Percentiles rank a stretch among this genome's conserved stretches.
phyloP scores from a whole-genome alignment of 2,797 vertebrate genomes.

The Ambastaia sidthimunki region DNA sequence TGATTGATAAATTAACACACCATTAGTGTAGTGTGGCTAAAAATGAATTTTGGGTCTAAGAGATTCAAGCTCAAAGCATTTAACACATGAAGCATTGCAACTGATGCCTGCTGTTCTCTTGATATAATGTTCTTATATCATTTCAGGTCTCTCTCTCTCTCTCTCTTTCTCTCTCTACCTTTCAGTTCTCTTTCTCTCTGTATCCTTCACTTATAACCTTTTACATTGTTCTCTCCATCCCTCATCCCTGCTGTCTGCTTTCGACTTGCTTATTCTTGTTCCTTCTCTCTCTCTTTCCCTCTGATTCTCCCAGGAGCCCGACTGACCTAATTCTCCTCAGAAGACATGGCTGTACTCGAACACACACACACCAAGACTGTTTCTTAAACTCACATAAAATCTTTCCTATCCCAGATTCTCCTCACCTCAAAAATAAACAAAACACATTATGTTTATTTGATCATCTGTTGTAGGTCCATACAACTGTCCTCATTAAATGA shows the following conservation, averaged over 20 bases:
- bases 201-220: conserved; percentile 49
- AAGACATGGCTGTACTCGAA: conserved; percentile 50
- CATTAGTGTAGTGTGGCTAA: neutral
- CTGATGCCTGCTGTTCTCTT: conserved; percentile 9
- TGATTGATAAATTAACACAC: neutral
- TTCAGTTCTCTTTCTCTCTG: too few species aligned
- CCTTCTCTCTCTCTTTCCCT: conserved; percentile 35
- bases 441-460: conserved; percentile 10
- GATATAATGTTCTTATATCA: conserved; percentile 6
- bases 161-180: conserved; percentile 14
- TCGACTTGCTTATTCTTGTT: conserved; percentile 37
- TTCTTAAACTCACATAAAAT: conserved; percentile 36
- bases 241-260: conserved; percentile 42
- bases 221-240: conserved; percentile 42
- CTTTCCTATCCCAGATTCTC: conserved; percentile 34
- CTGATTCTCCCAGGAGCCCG: conserved; percentile 56
- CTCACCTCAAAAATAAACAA: neutral
- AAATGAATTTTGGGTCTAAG: neutral
- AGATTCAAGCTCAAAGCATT: conserved; percentile 16
- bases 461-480: conserved; percentile 11
- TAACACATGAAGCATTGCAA: conserved; percentile 24
- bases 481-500: conserved; percentile 23
- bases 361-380: conserved; percentile 47
- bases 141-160: conserved; percentile 27
- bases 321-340: conserved; percentile 62